Base-by-base conservation (phyloP, 2,888 invertebrate genomes). In the Eristalinus sepulchralis region DNA sequence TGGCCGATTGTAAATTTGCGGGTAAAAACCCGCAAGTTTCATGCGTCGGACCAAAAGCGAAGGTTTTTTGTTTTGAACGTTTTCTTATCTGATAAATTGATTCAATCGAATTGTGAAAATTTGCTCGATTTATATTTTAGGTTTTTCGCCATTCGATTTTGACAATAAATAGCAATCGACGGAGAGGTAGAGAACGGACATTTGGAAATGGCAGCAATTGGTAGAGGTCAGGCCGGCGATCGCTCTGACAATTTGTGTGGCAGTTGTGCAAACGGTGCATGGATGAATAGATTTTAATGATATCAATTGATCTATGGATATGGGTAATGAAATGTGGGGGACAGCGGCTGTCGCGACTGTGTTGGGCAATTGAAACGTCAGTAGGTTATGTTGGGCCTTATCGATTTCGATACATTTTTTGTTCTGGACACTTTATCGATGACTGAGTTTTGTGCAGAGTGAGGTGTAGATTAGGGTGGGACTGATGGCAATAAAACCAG, bases 11-110 rank as follows among this genome's bases (percentile, higher is more conserved):
- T 73, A 77, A 73, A 85, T 75, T 77, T 85, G 55, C 53, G 67
- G 33, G 55, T 17, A 57, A n/a, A 20, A 10, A 67, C 9, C 17
- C n/a, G 57, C n/a, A n/a, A 5, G 11, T 17, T 24, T 11, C 11
- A 60, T 22, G 55, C 57, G 36, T 75, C 27, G 67, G 68, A 75
- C 71, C 31, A 63, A 39, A 47, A 72, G 71, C 71, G 57, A 62
- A 60, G 31, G 77, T 57, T 82, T 77, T 77, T 82, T 82, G 77
- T 85, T 85, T 82, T 73, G 82, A 85, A 24, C 73, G 64, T 60
- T 86, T 83, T 86, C 83, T 79, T 86, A 86, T 86, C 86, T 83
- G 86, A 86, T 83, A 86, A 83, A 86, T 86, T 86, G 86, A 83
- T 86, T 86, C 86, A 79, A 86, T 83, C 70, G 73, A 86, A 78